A percentile compares a stretch with the other conserved stretches of the same genome.
Conservation (phyloP, 2,888 invertebrate genomes). For the Agriopis leucophaearia region DNA sequence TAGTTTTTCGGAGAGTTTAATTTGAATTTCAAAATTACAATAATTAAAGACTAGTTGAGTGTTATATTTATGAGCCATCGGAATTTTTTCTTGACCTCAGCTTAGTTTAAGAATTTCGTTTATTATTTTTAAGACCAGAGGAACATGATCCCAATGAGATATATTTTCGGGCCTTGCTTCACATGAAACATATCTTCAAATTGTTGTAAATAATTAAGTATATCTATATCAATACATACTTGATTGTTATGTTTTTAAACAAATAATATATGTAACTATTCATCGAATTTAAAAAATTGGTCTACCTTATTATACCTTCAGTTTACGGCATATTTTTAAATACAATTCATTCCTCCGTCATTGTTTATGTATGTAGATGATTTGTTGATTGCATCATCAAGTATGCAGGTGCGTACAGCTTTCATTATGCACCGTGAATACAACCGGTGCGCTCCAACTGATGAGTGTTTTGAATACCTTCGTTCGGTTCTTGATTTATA, state of each 20-base stretch:
- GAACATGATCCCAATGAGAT: not conserved
- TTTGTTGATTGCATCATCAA: constrained; percentile 51
- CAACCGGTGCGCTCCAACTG: constrained; percentile 24
- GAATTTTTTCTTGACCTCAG: constrained; percentile 8
- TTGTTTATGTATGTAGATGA: constrained; percentile 60
- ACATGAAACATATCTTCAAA: not conserved
- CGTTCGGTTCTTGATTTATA: constrained; percentile 25
- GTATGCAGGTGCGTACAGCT: constrained; percentile 57
- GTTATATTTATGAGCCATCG: constrained; percentile 18
- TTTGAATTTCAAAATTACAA: constrained; percentile 23
- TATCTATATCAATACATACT: too few relatives aligned
- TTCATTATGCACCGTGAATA: constrained; percentile 49
- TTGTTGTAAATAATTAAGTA: too few relatives aligned
- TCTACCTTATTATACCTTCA: not conserved
- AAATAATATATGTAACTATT: not conserved
- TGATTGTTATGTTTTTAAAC: too few relatives aligned
- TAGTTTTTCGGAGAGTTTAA: constrained; percentile 25
- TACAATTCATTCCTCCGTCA: constrained; percentile 37
- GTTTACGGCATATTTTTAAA: constrained; percentile 1
- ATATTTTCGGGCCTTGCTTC: not conserved
- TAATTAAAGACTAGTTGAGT: constrained; percentile 22
- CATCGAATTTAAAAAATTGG: not conserved
- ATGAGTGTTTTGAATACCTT: constrained; percentile 38
- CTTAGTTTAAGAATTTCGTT: not conserved
- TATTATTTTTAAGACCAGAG: constrained; percentile 6